These are phyloP conservation scores for Agriopis leucophaearia DNA, from an alignment of 2,888 invertebrate species.

Conservation along the genomic window DNA sequence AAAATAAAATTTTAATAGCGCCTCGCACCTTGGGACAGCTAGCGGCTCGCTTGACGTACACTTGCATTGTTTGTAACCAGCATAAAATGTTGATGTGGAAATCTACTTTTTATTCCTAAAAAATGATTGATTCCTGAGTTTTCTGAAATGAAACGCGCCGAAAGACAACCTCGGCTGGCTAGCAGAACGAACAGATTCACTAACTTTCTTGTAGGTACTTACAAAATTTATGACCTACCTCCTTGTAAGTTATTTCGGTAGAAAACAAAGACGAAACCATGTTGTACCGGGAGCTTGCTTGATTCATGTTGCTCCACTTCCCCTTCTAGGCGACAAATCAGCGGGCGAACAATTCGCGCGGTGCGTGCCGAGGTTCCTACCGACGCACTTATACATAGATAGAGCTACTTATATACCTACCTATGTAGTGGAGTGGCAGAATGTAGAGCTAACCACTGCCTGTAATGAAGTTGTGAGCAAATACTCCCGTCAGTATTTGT, in stretches of 20 bases:
- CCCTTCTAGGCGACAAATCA: constrained; percentile 18
- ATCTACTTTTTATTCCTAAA: too few relatives aligned
- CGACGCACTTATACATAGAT: neutral
- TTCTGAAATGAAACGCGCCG: too few relatives aligned
- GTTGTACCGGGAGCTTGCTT: constrained; percentile 11
- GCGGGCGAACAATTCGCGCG: constrained; percentile 4
- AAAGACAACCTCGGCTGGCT: too few relatives aligned
- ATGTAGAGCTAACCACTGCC: constrained; percentile 12
- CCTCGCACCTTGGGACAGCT: too few relatives aligned
- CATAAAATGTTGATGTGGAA: too few relatives aligned
- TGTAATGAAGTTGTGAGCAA: constrained; percentile 51
- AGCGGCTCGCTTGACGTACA: too few relatives aligned
- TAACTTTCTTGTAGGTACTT: neutral
- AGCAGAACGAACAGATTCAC: neutral
- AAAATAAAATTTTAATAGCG: too few relatives aligned
- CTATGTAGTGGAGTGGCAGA: neutral
- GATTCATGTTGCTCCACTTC: constrained; percentile 12
- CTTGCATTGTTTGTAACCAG: too few relatives aligned
- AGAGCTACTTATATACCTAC: neutral
- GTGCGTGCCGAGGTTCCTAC: neutral
- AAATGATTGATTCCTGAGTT: too few relatives aligned
- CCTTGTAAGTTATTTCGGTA: constrained; percentile 8
- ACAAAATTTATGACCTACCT: constrained; percentile 4
- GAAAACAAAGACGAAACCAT: constrained; percentile 12
- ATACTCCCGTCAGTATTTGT: constrained; percentile 46